A percentile compares a stretch with the other conserved stretches of the same genome.
Conservation (phyloP, 2,888 invertebrate species). For the Helobdella robusta region DNA sequence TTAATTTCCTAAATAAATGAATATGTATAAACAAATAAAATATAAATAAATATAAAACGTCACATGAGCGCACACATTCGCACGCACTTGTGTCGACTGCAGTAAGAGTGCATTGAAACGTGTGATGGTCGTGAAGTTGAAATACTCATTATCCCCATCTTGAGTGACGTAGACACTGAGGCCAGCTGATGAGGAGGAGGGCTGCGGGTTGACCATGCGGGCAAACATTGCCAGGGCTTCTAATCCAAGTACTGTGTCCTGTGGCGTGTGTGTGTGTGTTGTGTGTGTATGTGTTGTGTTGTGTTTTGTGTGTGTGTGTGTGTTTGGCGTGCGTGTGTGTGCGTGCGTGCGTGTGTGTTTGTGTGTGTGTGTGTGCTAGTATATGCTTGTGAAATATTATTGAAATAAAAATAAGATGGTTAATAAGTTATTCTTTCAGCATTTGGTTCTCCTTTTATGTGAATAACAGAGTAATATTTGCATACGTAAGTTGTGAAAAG, state of each 20-base stretch:
- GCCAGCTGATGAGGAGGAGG: slow-evolving; percentile 34
- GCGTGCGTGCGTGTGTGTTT: too few species aligned
- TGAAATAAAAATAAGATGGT: too few species aligned
- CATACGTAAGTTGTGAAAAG: too few species aligned
- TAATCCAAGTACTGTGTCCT: slow-evolving; percentile 34
- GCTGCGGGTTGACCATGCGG: slow-evolving; percentile 38
- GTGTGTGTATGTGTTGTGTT: too few species aligned
- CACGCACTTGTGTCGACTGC: slow-evolving; percentile 43
- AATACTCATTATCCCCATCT: slow-evolving; percentile 33
- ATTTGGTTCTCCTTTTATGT: too few species aligned
- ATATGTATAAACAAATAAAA: neutral
- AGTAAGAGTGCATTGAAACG: slow-evolving; percentile 43
- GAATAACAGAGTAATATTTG: too few species aligned
- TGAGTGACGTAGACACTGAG: neutral
- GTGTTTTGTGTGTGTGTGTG: too few species aligned
- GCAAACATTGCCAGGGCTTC: slow-evolving; percentile 49
- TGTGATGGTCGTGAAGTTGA: slow-evolving; percentile 38
- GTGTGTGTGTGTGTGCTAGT: too few species aligned
- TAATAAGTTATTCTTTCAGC: too few species aligned
- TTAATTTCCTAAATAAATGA: neutral
- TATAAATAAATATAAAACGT: neutral
- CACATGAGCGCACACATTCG: neutral
- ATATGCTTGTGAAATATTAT: too few species aligned
- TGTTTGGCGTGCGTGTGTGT: too few species aligned
- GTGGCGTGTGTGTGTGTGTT: too few species aligned